Evolutionary conservation across 1,140 invertebrate species (phyloP), one percentile per base, ranked within the genome.

Genomic region (Polypedilum vanderplanki): DNA sequence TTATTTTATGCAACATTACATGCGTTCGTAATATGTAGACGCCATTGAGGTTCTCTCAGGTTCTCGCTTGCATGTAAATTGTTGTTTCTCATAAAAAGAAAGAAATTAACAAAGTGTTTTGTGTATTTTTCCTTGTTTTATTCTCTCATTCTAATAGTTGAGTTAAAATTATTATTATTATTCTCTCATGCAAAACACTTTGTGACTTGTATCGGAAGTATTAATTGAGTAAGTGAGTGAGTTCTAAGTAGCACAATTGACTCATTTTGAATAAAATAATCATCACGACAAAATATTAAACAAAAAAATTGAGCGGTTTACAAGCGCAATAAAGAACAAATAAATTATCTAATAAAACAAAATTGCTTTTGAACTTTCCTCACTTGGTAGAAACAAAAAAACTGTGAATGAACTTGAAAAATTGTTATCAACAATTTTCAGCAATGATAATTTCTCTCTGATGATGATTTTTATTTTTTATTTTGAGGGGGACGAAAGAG

Each of bases 51-150:
- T n/a, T 57, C 15, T 57, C 46, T 57, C 46, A 57, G 46, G 46
- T 57, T 46, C 15, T 46, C n/a, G 12, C 24, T 57, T n/a, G 46
- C 46, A 57, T 57, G 46, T 57, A 57, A 57, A 57, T 10, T 57
- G 46, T 57, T 57, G 46, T 57, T 57, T 46, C 41, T 46, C 10
- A 57, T 4, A 57, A 15, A 57, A 57, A 57, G 46, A 57, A 57
- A n/a, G 46, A 57, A 57, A 57, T 57, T 57, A 57, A 57, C 46
- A 57, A 57, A 57, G 46, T 57, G 46, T 57, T 57, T 57, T 57
- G 46, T 57, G 46, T 57, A 12, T 57, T 57, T 12, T 57, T 8
- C 12, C 12, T 57, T 57, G 46, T 57, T 57, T n/a, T 57, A 57
- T 33, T 33, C 24, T 33, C 24, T 33, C 24, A n/a, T n/a, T 33